A percentile compares a stretch with the other conserved stretches of the same genome.
Evolutionary conservation across 2,113 vertebrate species (phyloP).

Genomic region (Corythornis vintsioides): DNA sequence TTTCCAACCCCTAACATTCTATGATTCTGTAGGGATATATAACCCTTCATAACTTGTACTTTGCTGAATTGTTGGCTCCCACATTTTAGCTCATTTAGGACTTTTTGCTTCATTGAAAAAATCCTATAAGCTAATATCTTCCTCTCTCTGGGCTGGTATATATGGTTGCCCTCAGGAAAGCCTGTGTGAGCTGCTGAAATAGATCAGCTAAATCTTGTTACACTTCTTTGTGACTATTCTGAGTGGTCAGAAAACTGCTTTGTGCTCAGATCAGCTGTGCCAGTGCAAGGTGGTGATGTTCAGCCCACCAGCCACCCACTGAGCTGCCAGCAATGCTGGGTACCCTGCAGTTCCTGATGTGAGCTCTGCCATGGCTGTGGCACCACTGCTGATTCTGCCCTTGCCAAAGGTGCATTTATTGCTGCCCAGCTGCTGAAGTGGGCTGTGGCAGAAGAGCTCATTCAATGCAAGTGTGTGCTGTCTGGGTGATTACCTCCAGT

Average conservation of each 20-base stretch:
- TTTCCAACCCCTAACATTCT: too few relatives aligned
- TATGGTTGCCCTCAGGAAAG: not conserved
- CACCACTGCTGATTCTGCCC: not conserved
- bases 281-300: fast-evolving
- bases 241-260: not conserved
- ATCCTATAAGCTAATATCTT: not conserved
- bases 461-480: not conserved
- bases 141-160: not conserved
- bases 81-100: not conserved
- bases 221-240: not conserved
- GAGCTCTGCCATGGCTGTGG: fast-evolving
- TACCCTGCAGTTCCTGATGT: fast-evolving
- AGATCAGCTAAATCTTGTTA: not conserved
- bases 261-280: not conserved
- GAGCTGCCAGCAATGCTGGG: fast-evolving
- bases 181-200: not conserved
- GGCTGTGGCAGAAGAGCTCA: fast-evolving
- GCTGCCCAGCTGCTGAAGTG: not conserved
- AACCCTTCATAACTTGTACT: not conserved
- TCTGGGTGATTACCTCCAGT: not conserved
- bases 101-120: not conserved
- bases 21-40: not conserved
- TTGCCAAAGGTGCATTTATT: not conserved
- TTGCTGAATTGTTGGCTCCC: not conserved
- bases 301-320: fast-evolving